These are phyloP conservation scores for Chrysolina oricalcia DNA, from an alignment of 2,888 invertebrate genomes.

Conservation along the genomic window DNA sequence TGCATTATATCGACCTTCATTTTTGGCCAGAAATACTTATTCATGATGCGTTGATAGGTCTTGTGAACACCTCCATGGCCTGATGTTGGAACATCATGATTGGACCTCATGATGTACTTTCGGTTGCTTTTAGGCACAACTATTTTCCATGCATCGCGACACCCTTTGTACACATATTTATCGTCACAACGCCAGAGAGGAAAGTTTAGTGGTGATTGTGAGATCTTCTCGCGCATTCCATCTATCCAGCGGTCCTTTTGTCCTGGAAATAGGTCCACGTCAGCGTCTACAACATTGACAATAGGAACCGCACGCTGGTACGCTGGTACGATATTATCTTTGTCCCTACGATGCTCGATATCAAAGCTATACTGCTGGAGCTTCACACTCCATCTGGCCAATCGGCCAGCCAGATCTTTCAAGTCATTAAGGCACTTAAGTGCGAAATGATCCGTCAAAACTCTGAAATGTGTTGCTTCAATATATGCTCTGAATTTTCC, in stretches of 20 bases:
- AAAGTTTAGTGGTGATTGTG: background rate
- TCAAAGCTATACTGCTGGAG: conserved; percentile 26
- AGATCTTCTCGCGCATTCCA: conserved; percentile 6
- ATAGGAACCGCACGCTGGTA: background rate
- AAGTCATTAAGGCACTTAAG: conserved; percentile 27
- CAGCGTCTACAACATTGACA: background rate
- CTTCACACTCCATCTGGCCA: conserved; percentile 29
- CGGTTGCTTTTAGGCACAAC: conserved; percentile 13
- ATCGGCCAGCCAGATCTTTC: conserved; percentile 31
- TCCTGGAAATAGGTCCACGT: background rate
- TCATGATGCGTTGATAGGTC: background rate
- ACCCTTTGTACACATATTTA: background rate
- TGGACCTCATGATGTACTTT: background rate
- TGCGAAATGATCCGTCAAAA: conserved; percentile 38
- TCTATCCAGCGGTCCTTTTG: conserved; percentile 25
- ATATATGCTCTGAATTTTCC: conserved; percentile 40
- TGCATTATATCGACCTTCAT: conserved; percentile 3
- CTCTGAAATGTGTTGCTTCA: conserved; percentile 49
- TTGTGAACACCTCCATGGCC: background rate
- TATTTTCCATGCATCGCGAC: conserved; percentile 29
- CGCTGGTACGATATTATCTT: conserved; percentile 17
- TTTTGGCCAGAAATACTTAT: background rate
- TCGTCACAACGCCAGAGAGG: conserved; percentile 1
- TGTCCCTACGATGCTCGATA: conserved; percentile 16
- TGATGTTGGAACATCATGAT: background rate